Evolutionary conservation across 1,140 invertebrate genomes (phyloP).

Genomic region (Neelides sp.): DNA sequence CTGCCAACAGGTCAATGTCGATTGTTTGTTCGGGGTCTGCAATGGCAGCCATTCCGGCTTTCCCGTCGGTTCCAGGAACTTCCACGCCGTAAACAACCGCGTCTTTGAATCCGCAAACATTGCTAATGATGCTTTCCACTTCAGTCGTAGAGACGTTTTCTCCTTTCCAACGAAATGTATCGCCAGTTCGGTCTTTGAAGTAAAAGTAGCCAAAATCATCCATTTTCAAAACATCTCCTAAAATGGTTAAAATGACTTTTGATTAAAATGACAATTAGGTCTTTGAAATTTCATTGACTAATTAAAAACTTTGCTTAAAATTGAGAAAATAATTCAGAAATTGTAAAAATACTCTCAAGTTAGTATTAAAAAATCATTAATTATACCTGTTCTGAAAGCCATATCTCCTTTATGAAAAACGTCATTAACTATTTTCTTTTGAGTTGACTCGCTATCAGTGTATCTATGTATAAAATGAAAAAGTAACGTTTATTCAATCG

Average conservation of each 20-base stretch:
- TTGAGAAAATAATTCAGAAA: neutral
- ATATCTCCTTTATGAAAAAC: constrained; percentile 80
- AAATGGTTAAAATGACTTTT: constrained; percentile 32
- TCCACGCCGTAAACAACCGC: constrained; percentile 75
- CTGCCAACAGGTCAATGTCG: constrained; percentile 49
- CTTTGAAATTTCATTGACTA: neutral
- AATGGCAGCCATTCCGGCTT: constrained; percentile 92
- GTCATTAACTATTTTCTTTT: constrained; percentile 79
- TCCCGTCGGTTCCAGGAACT: constrained; percentile 49
- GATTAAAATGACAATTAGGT: constrained; percentile 1
- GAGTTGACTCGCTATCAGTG: constrained; percentile 76
- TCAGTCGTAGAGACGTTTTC: constrained; percentile 97
- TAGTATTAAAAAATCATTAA: neutral
- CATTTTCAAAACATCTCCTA: constrained; percentile 78
- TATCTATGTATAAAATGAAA: constrained; percentile 36
- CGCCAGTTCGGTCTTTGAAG: constrained; percentile 90
- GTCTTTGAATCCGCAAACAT: constrained; percentile 57
- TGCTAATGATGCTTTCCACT: constrained; percentile 84
- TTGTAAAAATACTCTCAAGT: neutral
- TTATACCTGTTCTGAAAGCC: constrained; percentile 73
- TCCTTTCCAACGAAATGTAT: constrained; percentile 95
- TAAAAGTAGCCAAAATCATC: constrained; percentile 90
- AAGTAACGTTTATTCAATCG: too few species aligned
- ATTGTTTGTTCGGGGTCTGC: constrained; percentile 58
- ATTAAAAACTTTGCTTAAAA: constrained; percentile 8